Base-by-base conservation (phyloP, 2,888 invertebrate species). In the Dynastes maya region DNA sequence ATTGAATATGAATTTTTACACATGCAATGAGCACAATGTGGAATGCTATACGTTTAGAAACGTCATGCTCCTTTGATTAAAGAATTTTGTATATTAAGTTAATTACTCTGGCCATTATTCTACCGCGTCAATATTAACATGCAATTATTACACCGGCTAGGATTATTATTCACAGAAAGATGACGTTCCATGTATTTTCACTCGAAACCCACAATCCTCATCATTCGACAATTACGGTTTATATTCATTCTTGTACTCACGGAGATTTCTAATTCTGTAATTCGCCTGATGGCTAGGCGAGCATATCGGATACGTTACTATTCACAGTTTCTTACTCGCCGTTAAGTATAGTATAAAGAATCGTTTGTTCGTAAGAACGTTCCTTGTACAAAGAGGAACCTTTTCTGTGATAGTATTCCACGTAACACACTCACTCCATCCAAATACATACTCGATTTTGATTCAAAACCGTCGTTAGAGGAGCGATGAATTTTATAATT, bases 221-320 rank as follows among this genome's bases (percentile, higher is more conserved):
- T 67, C 8, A 22, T 40, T 22, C 16, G 16, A 40, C 5, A 49
- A 49, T 68, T 68, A 68, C 11, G 27, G 9, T 27, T 13, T 27
- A 27, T 45, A 49, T 45, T 68, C 49, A 68, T 68, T 68, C 63
- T n/a, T 13, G 4, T 63, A 32, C 63, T 63, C 13, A 11, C 51
- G 11, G 13, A 53, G 29, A 51, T 68, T 68, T 68, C 68, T 68
- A 68, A 51, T 68, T 68, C 51, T 51, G 13, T 68, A 45, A 51
- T 22, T 68, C 51, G 9, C 40, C 13, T 22, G 27, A 45, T 45
- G 45, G 13, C 27, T 13, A 51, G 9, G n/a, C 27, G 6, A 51
- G 13, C 51, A 51, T 51, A 51, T 51, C 51, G 1, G 49, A 51
- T 13, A 49, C 32, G 22, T 13, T 51, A 53, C 68, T 51, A 5